Evolutionary conservation across 2,113 vertebrate species (phyloP).

Genomic region (Sylvilagus bachmani): DNA sequence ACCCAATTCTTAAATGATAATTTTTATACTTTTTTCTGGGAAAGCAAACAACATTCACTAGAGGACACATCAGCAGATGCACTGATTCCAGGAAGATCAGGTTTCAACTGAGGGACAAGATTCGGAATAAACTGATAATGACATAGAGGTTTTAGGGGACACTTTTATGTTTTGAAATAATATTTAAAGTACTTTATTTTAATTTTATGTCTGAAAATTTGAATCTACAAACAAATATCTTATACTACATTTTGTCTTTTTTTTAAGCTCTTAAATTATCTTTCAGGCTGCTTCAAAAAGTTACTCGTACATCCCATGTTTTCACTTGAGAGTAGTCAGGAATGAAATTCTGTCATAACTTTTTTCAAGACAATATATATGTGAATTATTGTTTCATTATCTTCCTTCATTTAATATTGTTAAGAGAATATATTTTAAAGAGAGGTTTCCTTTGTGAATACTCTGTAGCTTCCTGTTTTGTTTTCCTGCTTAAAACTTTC

Average conservation of each 20-base stretch:
- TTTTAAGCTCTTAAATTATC: not conserved
- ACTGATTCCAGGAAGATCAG: not conserved
- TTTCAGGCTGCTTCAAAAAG: not conserved
- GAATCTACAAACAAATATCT: not conserved
- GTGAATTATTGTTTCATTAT: not conserved
- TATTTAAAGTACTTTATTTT: not conserved
- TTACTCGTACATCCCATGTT: not conserved
- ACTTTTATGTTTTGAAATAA: not conserved
- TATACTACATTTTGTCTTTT: not conserved
- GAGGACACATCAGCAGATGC: not conserved
- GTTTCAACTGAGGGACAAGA: not conserved
- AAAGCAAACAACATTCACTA: not conserved
- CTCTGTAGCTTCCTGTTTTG: not conserved
- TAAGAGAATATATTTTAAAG: not conserved
- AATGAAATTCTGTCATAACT: not conserved
- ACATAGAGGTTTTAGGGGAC: rapidly evolving
- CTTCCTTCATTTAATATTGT: not conserved
- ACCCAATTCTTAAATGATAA: not conserved
- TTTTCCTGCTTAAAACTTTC: not conserved
- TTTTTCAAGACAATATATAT: not conserved
- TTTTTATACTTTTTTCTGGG: not conserved
- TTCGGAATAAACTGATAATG: not conserved
- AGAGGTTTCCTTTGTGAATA: not conserved
- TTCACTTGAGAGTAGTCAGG: not conserved
- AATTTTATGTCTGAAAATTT: not conserved